Conservation (phyloP, 2,113 vertebrate species). For the Mus pahari region DNA sequence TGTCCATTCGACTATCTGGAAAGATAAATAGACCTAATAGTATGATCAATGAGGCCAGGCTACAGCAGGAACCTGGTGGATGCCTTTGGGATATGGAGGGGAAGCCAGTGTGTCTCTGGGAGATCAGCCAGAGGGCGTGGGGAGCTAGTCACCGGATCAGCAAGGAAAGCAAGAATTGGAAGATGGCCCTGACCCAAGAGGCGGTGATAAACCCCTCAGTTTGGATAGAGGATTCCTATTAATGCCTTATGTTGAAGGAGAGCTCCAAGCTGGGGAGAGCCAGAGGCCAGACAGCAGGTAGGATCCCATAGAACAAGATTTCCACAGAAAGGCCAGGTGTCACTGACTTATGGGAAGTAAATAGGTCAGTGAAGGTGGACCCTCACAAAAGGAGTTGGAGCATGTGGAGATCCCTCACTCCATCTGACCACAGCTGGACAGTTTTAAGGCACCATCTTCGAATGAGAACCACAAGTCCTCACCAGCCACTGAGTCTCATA, state of each 20-base stretch:
- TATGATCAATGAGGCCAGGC: not conserved
- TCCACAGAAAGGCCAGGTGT: not conserved
- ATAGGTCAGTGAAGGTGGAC: not conserved
- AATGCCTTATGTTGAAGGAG: not conserved
- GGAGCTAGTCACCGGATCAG: too few relatives aligned
- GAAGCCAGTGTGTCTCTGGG: not conserved
- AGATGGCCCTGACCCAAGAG: not conserved
- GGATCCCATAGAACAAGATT: not conserved
- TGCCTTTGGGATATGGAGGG: too few relatives aligned
- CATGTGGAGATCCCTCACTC: not conserved
- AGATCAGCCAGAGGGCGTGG: accelerated
- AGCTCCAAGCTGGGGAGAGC: not conserved
- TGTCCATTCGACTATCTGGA: not conserved
- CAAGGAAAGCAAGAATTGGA: not conserved
- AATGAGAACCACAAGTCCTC: not conserved
- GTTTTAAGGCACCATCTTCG: not conserved
- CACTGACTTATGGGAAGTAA: not conserved
- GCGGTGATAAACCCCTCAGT: not conserved
- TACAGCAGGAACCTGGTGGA: too few relatives aligned
- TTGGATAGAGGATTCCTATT: not conserved
- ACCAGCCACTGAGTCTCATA: not conserved
- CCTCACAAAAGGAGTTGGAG: too few relatives aligned
- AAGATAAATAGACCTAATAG: not conserved
- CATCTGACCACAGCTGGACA: not conserved
- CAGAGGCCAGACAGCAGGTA: too few relatives aligned